Evolutionary conservation across 2,113 vertebrate genomes (phyloP).

Genomic region (Trinectes maculatus): DNA sequence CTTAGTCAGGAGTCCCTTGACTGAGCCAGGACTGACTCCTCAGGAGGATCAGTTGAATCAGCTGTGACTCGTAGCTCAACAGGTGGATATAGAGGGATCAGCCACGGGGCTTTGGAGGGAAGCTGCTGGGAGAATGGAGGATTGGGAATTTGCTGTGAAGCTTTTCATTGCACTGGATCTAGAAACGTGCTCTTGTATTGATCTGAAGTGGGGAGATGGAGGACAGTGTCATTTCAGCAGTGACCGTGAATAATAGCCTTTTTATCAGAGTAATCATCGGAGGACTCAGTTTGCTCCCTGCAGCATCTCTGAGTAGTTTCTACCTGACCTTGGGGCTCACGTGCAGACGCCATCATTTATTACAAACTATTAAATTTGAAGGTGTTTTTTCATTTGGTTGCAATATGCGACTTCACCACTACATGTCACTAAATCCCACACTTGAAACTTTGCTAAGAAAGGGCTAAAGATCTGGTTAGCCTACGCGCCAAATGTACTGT

Average conservation of each 20-base stretch:
- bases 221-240: not conserved
- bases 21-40: conserved; percentile 54
- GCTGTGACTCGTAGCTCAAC: conserved; percentile 54
- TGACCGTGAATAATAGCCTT: conserved; percentile 41
- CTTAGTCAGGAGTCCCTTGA: conserved; percentile 53
- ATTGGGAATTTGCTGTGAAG: conserved; percentile 25
- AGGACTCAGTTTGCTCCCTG: too few species aligned
- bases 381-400: too few species aligned
- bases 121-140: conserved; percentile 3
- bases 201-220: conserved; percentile 19
- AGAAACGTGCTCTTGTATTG: conserved; percentile 37
- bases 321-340: conserved; percentile 1
- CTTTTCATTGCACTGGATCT: conserved; percentile 2
- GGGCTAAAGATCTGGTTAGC: too few species aligned
- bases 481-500: too few species aligned
- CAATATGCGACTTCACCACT: too few species aligned
- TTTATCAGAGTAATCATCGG: conserved; percentile 16
- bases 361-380: too few species aligned
- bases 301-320: not conserved
- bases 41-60: conserved; percentile 49
- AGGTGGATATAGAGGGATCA: too few species aligned
- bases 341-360: too few species aligned
- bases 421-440: too few species aligned
- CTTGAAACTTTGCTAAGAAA: too few species aligned
- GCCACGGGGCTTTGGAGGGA: too few species aligned